Percentiles rank a stretch among this genome's conserved stretches.
phyloP scores from a whole-genome alignment of 2,888 invertebrate genomes.

The Steromphala cineraria region DNA sequence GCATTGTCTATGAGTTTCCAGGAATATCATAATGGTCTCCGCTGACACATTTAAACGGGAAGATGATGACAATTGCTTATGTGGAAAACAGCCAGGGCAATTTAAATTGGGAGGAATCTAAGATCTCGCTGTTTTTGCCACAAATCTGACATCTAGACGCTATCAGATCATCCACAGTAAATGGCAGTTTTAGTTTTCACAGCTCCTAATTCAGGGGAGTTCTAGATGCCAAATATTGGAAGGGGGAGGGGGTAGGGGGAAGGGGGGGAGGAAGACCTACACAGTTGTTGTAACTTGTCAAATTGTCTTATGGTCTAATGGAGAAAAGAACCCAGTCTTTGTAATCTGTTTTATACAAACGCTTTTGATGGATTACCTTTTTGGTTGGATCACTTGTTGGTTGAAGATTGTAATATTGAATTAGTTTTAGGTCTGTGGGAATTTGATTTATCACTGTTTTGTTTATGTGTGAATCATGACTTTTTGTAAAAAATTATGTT shows the following conservation, averaged over 20 bases:
- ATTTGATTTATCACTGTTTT: too few species aligned
- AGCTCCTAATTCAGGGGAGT: neutral
- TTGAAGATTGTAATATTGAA: too few species aligned
- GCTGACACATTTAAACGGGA: neutral
- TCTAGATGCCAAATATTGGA: neutral
- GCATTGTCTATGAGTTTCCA: neutral
- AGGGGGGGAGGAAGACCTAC: neutral
- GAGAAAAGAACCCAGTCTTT: too few species aligned
- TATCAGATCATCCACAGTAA: neutral
- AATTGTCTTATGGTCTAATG: neutral
- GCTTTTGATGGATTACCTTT: too few species aligned
- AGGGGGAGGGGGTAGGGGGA: neutral
- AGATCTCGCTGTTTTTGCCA: neutral
- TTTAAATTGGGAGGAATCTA: neutral
- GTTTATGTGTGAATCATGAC: too few species aligned
- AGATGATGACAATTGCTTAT: neutral
- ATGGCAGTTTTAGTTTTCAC: slow-evolving; percentile 2
- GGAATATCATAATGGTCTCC: neutral
- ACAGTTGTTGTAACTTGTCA: neutral
- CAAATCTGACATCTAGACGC: neutral
- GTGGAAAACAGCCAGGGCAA: neutral
- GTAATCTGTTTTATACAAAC: too few species aligned
- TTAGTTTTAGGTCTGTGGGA: too few species aligned
- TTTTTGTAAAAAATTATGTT: too few species aligned
- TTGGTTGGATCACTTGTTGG: too few species aligned